Conservation (phyloP, 2,113 vertebrate genomes). For the Campylorhamphus procurvoides region DNA sequence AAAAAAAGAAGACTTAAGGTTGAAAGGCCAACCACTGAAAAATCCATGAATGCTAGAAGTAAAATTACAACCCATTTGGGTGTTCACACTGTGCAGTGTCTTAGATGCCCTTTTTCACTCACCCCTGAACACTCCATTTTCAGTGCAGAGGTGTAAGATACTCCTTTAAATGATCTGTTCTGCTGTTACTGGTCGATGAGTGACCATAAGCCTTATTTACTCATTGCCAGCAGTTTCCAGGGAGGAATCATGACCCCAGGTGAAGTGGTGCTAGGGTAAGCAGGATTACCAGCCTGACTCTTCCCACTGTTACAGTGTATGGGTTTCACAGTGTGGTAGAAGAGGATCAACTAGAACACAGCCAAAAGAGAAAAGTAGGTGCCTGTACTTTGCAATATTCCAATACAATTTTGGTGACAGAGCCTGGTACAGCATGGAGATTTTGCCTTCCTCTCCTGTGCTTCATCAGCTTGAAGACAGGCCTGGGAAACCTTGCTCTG, state of each 20-base stretch:
- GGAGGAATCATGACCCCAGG: not conserved
- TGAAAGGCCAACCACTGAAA: not conserved
- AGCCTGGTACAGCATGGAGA: not conserved
- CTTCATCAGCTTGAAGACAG: not conserved
- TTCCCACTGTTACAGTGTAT: not conserved
- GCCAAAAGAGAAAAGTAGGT: not conserved
- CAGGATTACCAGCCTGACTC: not conserved
- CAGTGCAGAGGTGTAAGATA: not conserved
- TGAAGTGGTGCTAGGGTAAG: not conserved
- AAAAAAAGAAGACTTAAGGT: not conserved
- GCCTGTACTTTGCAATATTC: not conserved
- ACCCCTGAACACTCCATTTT: not conserved
- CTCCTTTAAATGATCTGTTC: not conserved
- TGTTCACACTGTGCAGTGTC: not conserved
- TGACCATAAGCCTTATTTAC: not conserved
- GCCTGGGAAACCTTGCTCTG: not conserved
- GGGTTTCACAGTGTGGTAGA: not conserved
- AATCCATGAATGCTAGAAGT: not conserved
- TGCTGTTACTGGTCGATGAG: not conserved
- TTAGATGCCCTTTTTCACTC: not conserved
- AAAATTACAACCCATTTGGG: not conserved
- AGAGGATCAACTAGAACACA: not conserved
- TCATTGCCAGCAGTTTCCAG: not conserved
- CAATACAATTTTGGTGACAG: not conserved
- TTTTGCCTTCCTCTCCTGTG: rapidly evolving